These are phyloP conservation scores for Mesoclemmys tuberculata DNA, from an alignment of 2,113 vertebrate species.

Conservation along the genomic window DNA sequence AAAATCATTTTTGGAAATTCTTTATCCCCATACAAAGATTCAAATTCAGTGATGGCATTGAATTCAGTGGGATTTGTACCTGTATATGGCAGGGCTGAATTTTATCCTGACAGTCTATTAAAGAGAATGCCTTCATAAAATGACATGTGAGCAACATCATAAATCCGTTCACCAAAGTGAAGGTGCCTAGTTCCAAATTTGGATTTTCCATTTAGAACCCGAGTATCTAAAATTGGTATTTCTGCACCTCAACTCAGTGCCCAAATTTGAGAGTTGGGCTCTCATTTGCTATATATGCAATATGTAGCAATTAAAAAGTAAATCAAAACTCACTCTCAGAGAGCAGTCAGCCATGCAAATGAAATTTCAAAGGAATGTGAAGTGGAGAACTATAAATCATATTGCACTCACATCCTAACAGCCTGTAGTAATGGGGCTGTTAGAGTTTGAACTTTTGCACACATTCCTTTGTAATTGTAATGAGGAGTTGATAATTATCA, in stretches of 20 bases:
- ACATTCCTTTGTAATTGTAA: fast-evolving
- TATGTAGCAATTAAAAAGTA: background rate
- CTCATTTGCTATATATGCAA: background rate
- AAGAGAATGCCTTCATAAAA: background rate
- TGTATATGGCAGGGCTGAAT: background rate
- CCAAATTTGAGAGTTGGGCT: background rate
- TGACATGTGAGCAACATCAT: background rate
- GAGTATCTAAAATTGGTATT: background rate
- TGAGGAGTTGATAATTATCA: background rate
- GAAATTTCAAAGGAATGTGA: background rate
- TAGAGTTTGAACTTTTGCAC: background rate
- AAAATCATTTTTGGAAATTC: background rate
- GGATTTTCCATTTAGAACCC: background rate
- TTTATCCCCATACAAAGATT: background rate
- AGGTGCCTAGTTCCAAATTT: fast-evolving
- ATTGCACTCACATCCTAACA: background rate
- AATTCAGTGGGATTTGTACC: background rate
- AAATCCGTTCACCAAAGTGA: fast-evolving
- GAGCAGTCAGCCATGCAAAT: background rate
- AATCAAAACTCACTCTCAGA: background rate
- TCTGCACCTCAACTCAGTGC: background rate
- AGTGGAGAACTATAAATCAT: background rate
- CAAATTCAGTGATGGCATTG: background rate
- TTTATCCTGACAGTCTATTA: background rate
- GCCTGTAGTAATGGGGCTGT: background rate